phyloP scores from a whole-genome alignment of 1,140 invertebrate species.

The Atta colombica region DNA sequence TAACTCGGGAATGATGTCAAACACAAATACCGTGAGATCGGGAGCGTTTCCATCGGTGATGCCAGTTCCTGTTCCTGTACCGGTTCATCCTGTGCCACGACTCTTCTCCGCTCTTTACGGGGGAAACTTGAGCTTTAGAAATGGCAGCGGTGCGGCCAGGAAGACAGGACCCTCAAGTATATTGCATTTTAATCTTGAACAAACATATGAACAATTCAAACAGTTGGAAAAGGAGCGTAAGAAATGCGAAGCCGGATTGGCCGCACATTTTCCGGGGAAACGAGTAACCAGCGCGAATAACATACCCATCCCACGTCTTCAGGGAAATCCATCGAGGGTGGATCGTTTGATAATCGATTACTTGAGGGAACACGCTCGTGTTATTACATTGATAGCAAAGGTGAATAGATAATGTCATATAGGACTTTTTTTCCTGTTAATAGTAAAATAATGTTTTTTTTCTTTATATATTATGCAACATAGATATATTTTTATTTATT shows the following conservation, averaged over 20 bases:
- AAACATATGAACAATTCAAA: constrained; percentile 94
- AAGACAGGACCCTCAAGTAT: constrained; percentile 89
- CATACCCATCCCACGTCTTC: constrained; percentile 92
- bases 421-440: neutral
- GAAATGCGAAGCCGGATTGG: constrained; percentile 94
- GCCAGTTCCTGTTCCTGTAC: constrained; percentile 80
- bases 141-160: constrained; percentile 78
- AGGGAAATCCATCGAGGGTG: constrained; percentile 93
- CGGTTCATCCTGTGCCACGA: constrained; percentile 76
- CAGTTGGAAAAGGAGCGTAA: constrained; percentile 94
- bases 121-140: constrained; percentile 77
- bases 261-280: constrained; percentile 92
- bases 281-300: constrained; percentile 94
- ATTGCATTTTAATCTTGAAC: constrained; percentile 91
- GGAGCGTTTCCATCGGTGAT: constrained; percentile 79
- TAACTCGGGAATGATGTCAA: constrained; percentile 80
- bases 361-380: constrained; percentile 91
- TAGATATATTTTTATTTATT: neutral
- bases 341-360: constrained; percentile 95
- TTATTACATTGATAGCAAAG: constrained; percentile 85
- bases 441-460: neutral
- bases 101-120: constrained; percentile 80
- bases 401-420: constrained; percentile 67
- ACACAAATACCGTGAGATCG: constrained; percentile 61
- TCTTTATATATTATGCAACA: neutral